A percentile compares a stretch with the other conserved stretches of the same genome.
These are phyloP conservation scores for Mimumesa dahlbomi DNA, from an alignment of 2,888 invertebrate species.

Conservation along the genomic window DNA sequence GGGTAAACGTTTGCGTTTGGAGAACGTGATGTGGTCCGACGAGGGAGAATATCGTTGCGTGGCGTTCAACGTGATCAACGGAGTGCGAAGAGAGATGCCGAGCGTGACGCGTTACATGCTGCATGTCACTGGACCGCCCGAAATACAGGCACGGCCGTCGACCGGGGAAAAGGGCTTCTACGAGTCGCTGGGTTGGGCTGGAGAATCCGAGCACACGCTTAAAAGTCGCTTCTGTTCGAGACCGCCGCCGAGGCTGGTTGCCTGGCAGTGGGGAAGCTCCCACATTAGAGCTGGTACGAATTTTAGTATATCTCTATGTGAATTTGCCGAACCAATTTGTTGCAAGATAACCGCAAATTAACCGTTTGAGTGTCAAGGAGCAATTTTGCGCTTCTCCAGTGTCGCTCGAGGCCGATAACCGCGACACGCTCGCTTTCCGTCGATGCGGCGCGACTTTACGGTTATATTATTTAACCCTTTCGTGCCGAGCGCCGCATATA, in stretches of 20 bases:
- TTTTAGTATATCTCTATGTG: neutral
- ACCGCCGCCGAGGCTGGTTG: slow-evolving; percentile 89
- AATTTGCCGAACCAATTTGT: too few relatives aligned
- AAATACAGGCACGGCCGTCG: slow-evolving; percentile 74
- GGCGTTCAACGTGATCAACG: slow-evolving; percentile 82
- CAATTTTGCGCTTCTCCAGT: too few relatives aligned
- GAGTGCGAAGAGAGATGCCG: slow-evolving; percentile 74
- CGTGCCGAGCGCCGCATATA: too few relatives aligned
- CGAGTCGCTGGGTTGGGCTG: slow-evolving; percentile 76
- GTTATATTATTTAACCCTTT: too few relatives aligned
- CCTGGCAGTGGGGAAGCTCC: slow-evolving; percentile 92
- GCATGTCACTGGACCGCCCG: slow-evolving; percentile 77
- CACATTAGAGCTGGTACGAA: slow-evolving; percentile 75
- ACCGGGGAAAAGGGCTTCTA: slow-evolving; percentile 70
- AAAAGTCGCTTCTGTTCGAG: slow-evolving; percentile 76
- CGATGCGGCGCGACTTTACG: too few relatives aligned
- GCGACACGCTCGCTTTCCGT: too few relatives aligned
- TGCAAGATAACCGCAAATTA: too few relatives aligned
- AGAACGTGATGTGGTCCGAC: slow-evolving; percentile 82
- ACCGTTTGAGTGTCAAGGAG: too few relatives aligned
- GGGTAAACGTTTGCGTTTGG: slow-evolving; percentile 79
- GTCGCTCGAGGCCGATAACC: too few relatives aligned
- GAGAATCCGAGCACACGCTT: slow-evolving; percentile 74
- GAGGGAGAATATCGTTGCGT: slow-evolving; percentile 83
- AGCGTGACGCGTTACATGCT: slow-evolving; percentile 73